Conservation (phyloP, 2,797 vertebrate genomes). For the Typhlichthys eigenmanni region DNA sequence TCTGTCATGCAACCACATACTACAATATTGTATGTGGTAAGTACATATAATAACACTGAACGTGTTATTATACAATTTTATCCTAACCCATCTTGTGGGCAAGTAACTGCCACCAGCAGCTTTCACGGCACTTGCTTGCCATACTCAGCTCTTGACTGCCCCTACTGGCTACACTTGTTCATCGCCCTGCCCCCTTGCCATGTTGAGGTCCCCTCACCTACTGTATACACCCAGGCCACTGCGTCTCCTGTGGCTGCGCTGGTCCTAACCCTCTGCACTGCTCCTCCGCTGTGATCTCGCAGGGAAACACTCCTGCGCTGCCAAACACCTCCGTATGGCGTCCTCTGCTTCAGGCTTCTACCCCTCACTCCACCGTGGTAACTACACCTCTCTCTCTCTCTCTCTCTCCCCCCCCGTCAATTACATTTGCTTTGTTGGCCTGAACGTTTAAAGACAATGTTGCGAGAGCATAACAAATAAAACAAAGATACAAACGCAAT, state of each 20-base stretch:
- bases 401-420: neutral
- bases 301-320: constrained; percentile 59
- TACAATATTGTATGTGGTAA: constrained; percentile 1
- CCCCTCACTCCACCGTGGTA: constrained; percentile 10
- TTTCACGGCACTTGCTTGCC: too few species aligned
- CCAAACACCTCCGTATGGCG: constrained; percentile 39
- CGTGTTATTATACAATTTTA: too few species aligned
- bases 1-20: neutral
- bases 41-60: constrained; percentile 1
- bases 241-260: constrained; percentile 29
- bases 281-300: constrained; percentile 56
- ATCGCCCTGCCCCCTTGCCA: neutral
- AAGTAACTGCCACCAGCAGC: too few species aligned
- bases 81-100: too few species aligned
- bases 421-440: too few species aligned
- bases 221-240: too few species aligned
- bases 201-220: constrained; percentile 3
- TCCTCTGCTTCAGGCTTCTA: constrained; percentile 49
- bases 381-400: neutral
- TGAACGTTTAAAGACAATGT: too few species aligned
- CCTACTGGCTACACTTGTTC: too few species aligned
- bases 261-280: constrained; percentile 32
- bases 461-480: too few species aligned
- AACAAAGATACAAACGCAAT: too few species aligned
- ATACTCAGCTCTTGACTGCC: too few species aligned